These are phyloP conservation scores for Pan troglodytes DNA, from an alignment of 2,113 vertebrate species.

Conservation along the genomic window NHGRI_mPanTro3-v2.1_pri NC_072415.2:38299501-38300000, in stretches of 20 bases:
- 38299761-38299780: background rate
- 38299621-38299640: no score
- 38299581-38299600: no score
- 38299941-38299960: background rate
- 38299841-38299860: background rate
- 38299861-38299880: conserved; percentile 39
- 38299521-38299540: no score
- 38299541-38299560: no score
- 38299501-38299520: no score
- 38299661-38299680: background rate
- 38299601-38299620: no score
- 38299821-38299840: conserved; percentile 7
- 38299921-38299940: conserved; percentile 51
- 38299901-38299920: conserved; percentile 52
- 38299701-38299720: background rate
- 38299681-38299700: background rate
- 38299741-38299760: background rate
- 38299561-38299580: no score
- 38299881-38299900: conserved; percentile 7
- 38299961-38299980: conserved; percentile 5
- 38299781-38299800: background rate
- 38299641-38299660: background rate
- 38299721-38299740: background rate
- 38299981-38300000: background rate
- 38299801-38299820: background rate